Evolutionary conservation across 2,797 vertebrate species (phyloP), one percentile per base, ranked within the genome.

Genomic region (Rhyacichthys aspro): DNA sequence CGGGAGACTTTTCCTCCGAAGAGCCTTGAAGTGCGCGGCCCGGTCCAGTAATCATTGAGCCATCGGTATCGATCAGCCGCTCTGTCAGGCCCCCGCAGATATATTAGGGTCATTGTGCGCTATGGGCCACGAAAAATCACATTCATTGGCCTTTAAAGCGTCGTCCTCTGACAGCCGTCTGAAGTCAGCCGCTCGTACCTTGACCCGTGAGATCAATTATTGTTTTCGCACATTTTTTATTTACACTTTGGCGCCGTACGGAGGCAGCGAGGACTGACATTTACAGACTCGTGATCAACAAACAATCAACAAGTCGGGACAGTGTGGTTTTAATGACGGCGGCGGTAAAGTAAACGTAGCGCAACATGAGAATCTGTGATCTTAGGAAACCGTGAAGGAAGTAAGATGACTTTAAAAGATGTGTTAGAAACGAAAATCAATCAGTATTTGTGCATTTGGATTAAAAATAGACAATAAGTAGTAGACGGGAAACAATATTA

Each of bases 31-130:
- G 38, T 39, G 43, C 57, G 55, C 58, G 65, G 70, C 49, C 58
- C 53, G 45, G 54, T 48, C 19, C 28, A 47, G 62, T 33, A 59
- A 66, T 66, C 62, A 56, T 70, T 36, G 47, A 73, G 54, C 70
- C 66, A 56, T 55, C 10, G 9, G 54, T 53, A 70, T 56, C 70
- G 66, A 78, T 78, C 66, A 66, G 55, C 37, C 62, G n/a, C 37
- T 1, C 36, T 62, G 54, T 58, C 60, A 28, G 33, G 16, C 11
- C 44, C 18, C 61, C 42, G 41, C 23, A 72, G 70, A 63, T 59
- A 47, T 59, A 65, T 66, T 50, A 50, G 33, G 55, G 58, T 67
- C 55, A 43, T 57, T 16, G 23, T 37, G 36, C 43, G 46, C 53
- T 60, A 34, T 63, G 33, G 59, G 43, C 46, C 55, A 64, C 18